Evolutionary conservation across 1,140 invertebrate species (phyloP).

Genomic region (Drosophila serrata): DNA sequence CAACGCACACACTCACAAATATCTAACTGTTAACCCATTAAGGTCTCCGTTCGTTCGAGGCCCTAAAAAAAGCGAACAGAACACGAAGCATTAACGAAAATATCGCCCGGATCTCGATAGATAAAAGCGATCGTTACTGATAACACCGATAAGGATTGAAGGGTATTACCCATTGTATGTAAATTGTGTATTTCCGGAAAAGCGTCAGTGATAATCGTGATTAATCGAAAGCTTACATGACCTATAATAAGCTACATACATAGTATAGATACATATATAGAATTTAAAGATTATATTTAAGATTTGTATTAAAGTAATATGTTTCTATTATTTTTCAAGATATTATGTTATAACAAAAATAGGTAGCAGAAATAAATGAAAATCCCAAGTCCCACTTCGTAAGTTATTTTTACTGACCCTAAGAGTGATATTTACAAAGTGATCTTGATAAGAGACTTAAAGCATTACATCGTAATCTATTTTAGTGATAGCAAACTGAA

Average conservation of each 20-base stretch:
- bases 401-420: not conserved
- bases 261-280: not conserved
- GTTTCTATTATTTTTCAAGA: too few relatives aligned
- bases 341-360: too few relatives aligned
- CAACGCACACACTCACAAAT: slow-evolving; percentile 35
- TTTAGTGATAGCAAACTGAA: not conserved
- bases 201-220: not conserved
- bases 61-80: slow-evolving; percentile 8
- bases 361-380: too few relatives aligned
- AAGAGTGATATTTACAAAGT: not conserved
- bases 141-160: slow-evolving; percentile 15
- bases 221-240: not conserved
- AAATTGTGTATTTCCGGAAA: slow-evolving; percentile 2
- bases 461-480: slow-evolving; percentile 1
- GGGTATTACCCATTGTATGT: slow-evolving; percentile 2
- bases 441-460: slow-evolving; percentile 4
- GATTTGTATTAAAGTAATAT: not conserved
- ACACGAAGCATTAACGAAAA: slow-evolving; percentile 18
- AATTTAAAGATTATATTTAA: not conserved
- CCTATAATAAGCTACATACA: not conserved
- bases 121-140: slow-evolving; percentile 27
- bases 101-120: slow-evolving; percentile 18
- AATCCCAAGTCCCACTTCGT: too few relatives aligned
- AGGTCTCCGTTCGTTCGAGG: slow-evolving; percentile 18
- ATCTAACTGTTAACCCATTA: slow-evolving; percentile 64